Evolutionary conservation across 2,113 vertebrate genomes (phyloP).

Genomic region (Anthoscopus minutus): DNA sequence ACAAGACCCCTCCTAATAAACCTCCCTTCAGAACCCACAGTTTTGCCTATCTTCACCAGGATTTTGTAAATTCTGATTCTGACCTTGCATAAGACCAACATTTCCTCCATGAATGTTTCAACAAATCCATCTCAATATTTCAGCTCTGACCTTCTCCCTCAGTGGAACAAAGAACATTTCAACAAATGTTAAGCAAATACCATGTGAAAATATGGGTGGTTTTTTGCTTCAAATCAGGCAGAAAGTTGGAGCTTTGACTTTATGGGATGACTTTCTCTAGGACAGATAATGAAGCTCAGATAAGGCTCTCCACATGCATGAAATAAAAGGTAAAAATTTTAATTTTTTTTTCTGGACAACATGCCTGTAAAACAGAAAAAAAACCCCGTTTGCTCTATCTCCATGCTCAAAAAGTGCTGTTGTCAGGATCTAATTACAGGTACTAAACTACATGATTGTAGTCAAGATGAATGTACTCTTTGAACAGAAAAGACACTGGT

Average conservation of each 20-base stretch:
- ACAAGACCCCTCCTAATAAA: neutral
- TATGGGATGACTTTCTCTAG: neutral
- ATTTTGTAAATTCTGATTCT: neutral
- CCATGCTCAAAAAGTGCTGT: neutral
- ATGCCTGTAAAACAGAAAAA: neutral
- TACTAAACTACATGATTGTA: neutral
- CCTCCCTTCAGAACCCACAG: neutral
- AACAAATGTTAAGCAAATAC: constrained; percentile 49
- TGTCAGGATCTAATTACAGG: neutral
- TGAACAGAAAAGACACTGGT: neutral
- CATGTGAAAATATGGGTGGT: neutral
- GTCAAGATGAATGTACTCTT: neutral
- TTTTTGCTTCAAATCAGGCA: neutral
- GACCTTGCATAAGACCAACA: neutral
- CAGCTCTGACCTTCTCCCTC: constrained; percentile 28
- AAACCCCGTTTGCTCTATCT: neutral
- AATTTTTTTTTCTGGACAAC: neutral
- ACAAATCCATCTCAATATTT: constrained; percentile 27
- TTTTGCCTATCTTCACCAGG: neutral
- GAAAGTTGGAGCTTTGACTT: neutral
- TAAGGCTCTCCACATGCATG: neutral
- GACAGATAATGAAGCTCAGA: neutral
- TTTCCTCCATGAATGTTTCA: neutral
- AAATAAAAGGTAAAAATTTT: neutral
- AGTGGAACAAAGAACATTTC: neutral